Evolutionary conservation across 2,797 vertebrate species (phyloP).

Genomic region (Chelonia mydas): DNA sequence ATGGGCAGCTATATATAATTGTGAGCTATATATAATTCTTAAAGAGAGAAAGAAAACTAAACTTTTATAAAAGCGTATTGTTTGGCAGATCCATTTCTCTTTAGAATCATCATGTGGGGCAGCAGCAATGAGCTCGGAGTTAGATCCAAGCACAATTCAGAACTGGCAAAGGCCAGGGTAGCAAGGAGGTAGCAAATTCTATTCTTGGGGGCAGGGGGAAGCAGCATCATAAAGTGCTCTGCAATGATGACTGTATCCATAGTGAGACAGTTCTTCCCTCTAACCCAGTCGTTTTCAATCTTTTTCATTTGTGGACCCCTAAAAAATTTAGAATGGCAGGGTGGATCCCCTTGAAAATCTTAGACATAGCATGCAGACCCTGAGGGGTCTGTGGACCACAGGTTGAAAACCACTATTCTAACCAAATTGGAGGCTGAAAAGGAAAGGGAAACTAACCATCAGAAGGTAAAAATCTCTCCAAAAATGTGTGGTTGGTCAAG

Average conservation of each 20-base stretch:
- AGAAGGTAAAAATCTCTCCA: not conserved
- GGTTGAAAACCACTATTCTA: not conserved
- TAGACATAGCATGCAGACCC: no score
- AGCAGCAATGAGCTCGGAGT: not conserved
- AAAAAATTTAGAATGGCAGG: no score
- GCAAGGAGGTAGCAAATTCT: not conserved
- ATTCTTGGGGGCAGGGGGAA: not conserved
- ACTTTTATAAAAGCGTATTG: not conserved
- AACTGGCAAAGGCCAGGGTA: not conserved
- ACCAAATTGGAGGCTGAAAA: not conserved
- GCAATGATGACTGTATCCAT: not conserved
- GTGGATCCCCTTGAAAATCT: no score
- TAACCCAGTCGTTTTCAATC: no score
- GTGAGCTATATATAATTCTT: not conserved
- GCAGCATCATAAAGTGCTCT: not conserved
- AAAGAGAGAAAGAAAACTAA: not conserved
- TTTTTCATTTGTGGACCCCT: no score
- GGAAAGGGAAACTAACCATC: not conserved
- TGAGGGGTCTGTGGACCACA: no score
- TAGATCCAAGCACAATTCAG: not conserved
- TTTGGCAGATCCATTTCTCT: rapidly evolving
- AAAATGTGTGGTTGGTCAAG: not conserved
- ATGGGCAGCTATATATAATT: no score
- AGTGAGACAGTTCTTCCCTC: no score
- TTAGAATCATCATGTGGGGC: not conserved